Evolutionary conservation across 2,113 vertebrate genomes (phyloP), one percentile per base, ranked within the genome.

Genomic region (Puffinus mauretanicus): DNA sequence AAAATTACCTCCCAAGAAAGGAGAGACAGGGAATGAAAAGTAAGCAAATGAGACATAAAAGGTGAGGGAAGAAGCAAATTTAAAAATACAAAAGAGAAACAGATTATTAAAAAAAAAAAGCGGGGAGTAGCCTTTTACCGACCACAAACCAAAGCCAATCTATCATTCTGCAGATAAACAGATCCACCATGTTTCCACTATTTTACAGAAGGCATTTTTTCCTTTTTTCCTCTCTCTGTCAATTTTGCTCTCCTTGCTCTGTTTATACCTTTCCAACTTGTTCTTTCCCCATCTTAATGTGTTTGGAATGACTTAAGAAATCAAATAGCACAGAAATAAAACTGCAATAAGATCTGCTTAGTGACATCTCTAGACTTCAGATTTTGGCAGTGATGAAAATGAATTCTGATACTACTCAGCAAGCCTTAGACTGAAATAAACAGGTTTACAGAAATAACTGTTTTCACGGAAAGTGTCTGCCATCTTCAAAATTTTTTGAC

Each of bases 351-450:
- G 38, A 75, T 36, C 20, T 88, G 36, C 49, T 86, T 83, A 75
- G 71, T 80, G 92, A 85, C 71, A 90, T 34, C 47, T 92, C 44
- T 83, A 92, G 60, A 90, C 67, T 90, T 81, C 29, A 92, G 76
- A 82, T 88, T 94, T 86, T 90, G 64, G 46, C 58, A 93, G 62
- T 29, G 55, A 94, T 64, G 60, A 85, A 93, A 96, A 82, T 66
- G 46, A 96, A 90, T 93, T 81, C 62, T 75, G 57, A 71, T 84
- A 66, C 54, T 73, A 90, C 61, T 96, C 62, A 88, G n/a, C 42
- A 88, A 94, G 26, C 4, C 32, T 70, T 65, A 88, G 66, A 80
- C 2, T 42, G 67, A 96, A 95, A 94, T 72, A 91, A 91, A 70
- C 75, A 93, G 30, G 12, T 69, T 83, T 75, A 88, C 55, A 93